Evolutionary conservation across 2,888 invertebrate species (phyloP).

Genomic region (Nephrotoma flavescens): DNA sequence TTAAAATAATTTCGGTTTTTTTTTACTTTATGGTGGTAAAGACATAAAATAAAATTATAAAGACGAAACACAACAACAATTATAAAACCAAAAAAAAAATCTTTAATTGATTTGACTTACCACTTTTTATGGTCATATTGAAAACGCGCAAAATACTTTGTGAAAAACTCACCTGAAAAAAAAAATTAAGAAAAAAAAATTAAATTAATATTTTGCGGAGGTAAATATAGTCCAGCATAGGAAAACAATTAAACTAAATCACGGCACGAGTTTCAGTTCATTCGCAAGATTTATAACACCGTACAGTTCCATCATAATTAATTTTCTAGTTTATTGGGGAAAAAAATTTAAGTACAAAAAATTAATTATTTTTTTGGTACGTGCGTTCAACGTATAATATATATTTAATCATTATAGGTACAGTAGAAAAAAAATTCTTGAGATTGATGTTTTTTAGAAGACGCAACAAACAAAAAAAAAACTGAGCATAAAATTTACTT

Average conservation of each 20-base stretch:
- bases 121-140: neutral
- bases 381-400: neutral
- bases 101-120: neutral
- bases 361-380: neutral
- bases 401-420: neutral
- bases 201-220: neutral
- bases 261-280: neutral
- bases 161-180: neutral
- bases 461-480: neutral
- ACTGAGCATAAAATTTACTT: neutral
- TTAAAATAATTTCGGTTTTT: neutral
- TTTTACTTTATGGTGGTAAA: neutral
- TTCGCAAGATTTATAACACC: neutral
- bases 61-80: neutral
- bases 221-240: neutral
- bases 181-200: neutral
- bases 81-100: neutral
- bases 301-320: neutral
- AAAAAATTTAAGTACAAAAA: neutral
- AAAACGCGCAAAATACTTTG: neutral
- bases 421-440: neutral
- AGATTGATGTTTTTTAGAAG: neutral
- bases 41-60: neutral
- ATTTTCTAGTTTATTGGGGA: neutral
- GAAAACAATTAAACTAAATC: neutral